Evolutionary conservation across 2,113 vertebrate species (phyloP), one percentile per base, ranked within the genome.

Genomic region (Hirundichthys speculiger): DNA sequence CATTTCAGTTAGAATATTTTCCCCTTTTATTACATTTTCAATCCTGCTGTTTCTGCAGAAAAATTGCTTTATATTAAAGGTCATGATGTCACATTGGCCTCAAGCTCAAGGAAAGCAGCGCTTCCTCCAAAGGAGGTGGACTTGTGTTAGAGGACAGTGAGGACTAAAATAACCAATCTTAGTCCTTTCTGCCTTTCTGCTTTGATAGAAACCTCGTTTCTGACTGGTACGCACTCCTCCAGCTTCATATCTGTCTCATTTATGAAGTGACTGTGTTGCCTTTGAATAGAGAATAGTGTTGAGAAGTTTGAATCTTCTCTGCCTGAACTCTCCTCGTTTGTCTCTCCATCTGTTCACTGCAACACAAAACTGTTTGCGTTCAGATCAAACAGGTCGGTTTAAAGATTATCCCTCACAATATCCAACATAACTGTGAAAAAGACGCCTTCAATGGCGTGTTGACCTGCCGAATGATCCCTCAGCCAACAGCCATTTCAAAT

Each of bases 401-500:
- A 41, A 20, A 52, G 8, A 21, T 47, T 12, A 38, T 52, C 22
- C 20, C 20, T 55, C 51, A 52, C 21, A 57, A 57, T 41, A 51
- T 18, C 3, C 46, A 66, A 53, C 13, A 1, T 18, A 16, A 21
- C 47, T 20, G n/a, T 39, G 2, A 22, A 38, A 54, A 42, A 6
- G 0, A 58, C 47, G 19, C 18, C 53, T 13, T 13, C 50, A 64
- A 61, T 6, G 58, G 13, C 30, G 38, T 1, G 10, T 18, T 69
- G 71, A 65, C 54, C 68, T 60, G 42, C 46, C 22, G 0, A 27
- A 16, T 55, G 58, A 61, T 25, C 64, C 25, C 59, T 25, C 54
- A 51, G 34, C 57, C 56, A 61, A 79, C 42, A 21, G 79, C 69
- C 68, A 25, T 61, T 66, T 16, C 4, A 47, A 55, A 16, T 76